Evolutionary conservation across 1,140 invertebrate genomes (phyloP).

Genomic region (Lethrus apterus): DNA sequence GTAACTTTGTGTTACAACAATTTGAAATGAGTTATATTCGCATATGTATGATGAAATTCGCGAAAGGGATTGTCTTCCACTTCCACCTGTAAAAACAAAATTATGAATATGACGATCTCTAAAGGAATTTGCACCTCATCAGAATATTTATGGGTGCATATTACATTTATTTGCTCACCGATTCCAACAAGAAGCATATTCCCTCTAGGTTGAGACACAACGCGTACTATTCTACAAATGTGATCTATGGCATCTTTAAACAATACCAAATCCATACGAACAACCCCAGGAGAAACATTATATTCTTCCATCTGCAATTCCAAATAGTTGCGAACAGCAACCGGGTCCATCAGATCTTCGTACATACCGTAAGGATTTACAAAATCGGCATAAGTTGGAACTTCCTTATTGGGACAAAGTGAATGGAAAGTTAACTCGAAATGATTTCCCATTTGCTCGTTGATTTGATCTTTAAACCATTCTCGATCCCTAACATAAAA

Average conservation of each 20-base stretch:
- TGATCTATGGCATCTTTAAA: slow-evolving; percentile 81
- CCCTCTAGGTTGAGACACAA: slow-evolving; percentile 74
- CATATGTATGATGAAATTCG: slow-evolving; percentile 70
- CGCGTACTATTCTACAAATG: slow-evolving; percentile 68
- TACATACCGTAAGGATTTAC: slow-evolving; percentile 67
- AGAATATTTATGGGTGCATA: background rate
- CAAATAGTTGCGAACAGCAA: slow-evolving; percentile 55
- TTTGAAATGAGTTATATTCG: slow-evolving; percentile 68
- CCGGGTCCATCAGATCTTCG: slow-evolving; percentile 64
- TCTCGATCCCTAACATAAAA: slow-evolving; percentile 55
- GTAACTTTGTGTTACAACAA: slow-evolving; percentile 71
- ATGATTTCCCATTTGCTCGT: slow-evolving; percentile 62
- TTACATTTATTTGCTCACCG: slow-evolving; percentile 41
- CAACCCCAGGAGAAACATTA: slow-evolving; percentile 65
- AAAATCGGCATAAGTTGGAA: slow-evolving; percentile 73
- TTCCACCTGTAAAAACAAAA: slow-evolving; percentile 54
- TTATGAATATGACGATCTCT: background rate
- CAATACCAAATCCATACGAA: slow-evolving; percentile 71
- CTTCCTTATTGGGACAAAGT: slow-evolving; percentile 67
- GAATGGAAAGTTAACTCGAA: slow-evolving; percentile 72
- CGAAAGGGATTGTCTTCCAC: slow-evolving; percentile 71
- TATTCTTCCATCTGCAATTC: slow-evolving; percentile 67
- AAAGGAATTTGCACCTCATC: background rate
- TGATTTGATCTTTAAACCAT: slow-evolving; percentile 63
- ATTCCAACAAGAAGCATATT: slow-evolving; percentile 78